A percentile compares a stretch with the other conserved stretches of the same genome.
These are phyloP conservation scores for Stenichneumon culpator DNA, from an alignment of 2,888 invertebrate species.

Conservation along the genomic window DNA sequence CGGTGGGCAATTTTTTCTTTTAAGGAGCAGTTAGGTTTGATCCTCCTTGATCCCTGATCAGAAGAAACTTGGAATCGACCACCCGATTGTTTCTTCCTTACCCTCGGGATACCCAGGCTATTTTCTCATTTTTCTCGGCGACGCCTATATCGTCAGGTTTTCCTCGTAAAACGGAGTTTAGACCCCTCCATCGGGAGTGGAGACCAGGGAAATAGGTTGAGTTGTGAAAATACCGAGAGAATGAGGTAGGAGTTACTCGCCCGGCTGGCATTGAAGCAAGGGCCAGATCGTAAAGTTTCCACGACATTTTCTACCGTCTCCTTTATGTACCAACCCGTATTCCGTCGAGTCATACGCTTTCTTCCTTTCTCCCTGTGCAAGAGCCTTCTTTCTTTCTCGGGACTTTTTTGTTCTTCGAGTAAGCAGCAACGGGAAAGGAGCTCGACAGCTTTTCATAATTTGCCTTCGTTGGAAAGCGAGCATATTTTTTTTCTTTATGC, in stretches of 20 bases:
- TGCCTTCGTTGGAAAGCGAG: background rate
- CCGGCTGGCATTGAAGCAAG: conserved; percentile 26
- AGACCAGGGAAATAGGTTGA: conserved; percentile 19
- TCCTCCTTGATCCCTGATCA: background rate
- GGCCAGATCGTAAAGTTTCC: conserved; percentile 56
- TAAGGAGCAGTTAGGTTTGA: no score
- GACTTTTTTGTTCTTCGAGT: conserved; percentile 41
- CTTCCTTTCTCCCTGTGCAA: conserved; percentile 26
- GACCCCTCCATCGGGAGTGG: conserved; percentile 21
- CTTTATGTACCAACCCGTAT: conserved; percentile 10
- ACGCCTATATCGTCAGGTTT: background rate
- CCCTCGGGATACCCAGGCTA: background rate
- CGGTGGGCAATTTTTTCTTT: no score
- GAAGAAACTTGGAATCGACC: background rate
- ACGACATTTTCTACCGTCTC: conserved; percentile 44
- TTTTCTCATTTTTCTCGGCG: conserved; percentile 16
- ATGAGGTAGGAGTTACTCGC: conserved; percentile 42
- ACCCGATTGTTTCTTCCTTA: conserved; percentile 34
- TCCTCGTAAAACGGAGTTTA: conserved; percentile 39
- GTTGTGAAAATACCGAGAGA: conserved; percentile 48
- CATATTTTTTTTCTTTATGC: conserved; percentile 42
- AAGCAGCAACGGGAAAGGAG: background rate
- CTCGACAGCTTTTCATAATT: conserved; percentile 40
- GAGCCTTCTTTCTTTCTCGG: conserved; percentile 13
- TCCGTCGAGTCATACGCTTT: conserved; percentile 22